Evolutionary conservation across 1,140 invertebrate species (phyloP).

Genomic region (Euwallacea fornicatus): DNA sequence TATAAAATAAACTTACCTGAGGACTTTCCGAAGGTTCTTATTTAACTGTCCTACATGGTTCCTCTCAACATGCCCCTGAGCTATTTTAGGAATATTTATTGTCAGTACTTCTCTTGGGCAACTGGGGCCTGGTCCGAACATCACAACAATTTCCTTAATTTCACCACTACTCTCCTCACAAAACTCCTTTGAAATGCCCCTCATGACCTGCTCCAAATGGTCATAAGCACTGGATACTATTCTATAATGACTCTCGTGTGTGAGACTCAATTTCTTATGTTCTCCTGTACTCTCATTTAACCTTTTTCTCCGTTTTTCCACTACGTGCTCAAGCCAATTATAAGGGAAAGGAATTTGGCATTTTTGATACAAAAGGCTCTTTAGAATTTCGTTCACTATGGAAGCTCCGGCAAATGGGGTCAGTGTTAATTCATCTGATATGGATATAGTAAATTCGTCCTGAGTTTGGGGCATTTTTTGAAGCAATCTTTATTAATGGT

Average conservation of each 20-base stretch:
- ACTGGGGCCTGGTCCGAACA: constrained; percentile 40
- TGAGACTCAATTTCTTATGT: constrained; percentile 31
- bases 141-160: constrained; percentile 37
- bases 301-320: constrained; percentile 40
- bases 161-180: constrained; percentile 10
- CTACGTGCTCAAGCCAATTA: constrained; percentile 37
- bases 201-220: constrained; percentile 36
- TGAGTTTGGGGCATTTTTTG: constrained; percentile 12
- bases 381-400: constrained; percentile 43
- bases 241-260: constrained; percentile 37
- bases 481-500: not conserved
- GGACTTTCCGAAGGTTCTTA: constrained; percentile 39
- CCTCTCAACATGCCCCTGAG: constrained; percentile 36
- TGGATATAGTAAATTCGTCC: not conserved
- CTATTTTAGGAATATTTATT: constrained; percentile 32
- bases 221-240: constrained; percentile 40
- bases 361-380: constrained; percentile 43
- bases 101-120: constrained; percentile 41
- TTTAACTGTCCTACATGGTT: constrained; percentile 39
- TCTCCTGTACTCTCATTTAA: constrained; percentile 5
- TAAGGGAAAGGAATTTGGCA: constrained; percentile 44
- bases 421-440: constrained; percentile 29
- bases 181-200: constrained; percentile 38
- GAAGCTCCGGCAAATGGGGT: constrained; percentile 40
- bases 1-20: constrained; percentile 35